Evolutionary conservation across 2,888 invertebrate species (phyloP), one percentile per base, ranked within the genome.

Genomic region (Lacanobia oleracea): DNA sequence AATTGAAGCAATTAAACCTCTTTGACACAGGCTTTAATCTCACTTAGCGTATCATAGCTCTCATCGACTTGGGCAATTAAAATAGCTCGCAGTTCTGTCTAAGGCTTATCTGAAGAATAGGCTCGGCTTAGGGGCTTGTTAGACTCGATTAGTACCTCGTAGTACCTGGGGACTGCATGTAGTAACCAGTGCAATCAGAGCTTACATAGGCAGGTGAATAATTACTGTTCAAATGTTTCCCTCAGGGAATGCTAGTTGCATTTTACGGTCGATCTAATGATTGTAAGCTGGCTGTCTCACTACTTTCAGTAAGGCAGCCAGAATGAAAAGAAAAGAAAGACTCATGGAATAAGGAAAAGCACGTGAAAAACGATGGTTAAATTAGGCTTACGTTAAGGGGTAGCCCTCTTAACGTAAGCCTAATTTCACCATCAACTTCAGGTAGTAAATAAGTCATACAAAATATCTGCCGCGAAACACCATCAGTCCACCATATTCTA

Each of bases 61-160:
- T 65, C 43, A 74, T 72, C 48, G 73, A 60, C 21, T 54, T 43
- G 10, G 40, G 64, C 65, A 67, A 77, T 81, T 83, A 63, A 83
- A 73, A 78, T 68, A 61, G 43, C 54, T 72, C 23, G 63, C 53
- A 62, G 63, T 77, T 77, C 79, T 66, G 79, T 72, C 61, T 40
- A 61, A 67, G 72, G 37, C 51, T 77, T 79, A 78, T 79, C 68
- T 73, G 53, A 74, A 74, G 67, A 72, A 72, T 79, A 57, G 23
- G 48, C 65, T 60, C 53, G n/a, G 43, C 56, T 74, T 62, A 64
- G 71, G 73, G 63, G 61, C 71, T 61, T 57, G 75, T 68, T 62
- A 62, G 70, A 77, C 27, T 73, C n/a, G 48, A 67, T 77, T 76
- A 65, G 43, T 40, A 40, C 40, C 12, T 40, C 5, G 40, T 60